phyloP scores from a whole-genome alignment of 2,888 invertebrate species.

The Rambutsinella grinnellia region DNA sequence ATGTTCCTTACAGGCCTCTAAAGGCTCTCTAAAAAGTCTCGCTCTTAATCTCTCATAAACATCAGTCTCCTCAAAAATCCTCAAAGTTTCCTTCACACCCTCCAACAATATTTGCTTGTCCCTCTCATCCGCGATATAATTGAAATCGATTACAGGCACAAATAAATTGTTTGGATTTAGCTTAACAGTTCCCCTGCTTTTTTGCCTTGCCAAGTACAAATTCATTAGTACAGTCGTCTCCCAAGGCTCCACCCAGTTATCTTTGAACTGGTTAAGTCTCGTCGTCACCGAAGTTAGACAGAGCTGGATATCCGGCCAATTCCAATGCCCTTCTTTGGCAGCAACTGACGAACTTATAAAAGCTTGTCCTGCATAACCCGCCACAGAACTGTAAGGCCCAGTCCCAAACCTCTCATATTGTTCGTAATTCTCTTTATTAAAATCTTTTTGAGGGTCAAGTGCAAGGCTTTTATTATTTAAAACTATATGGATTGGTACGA shows the following conservation, averaged over 20 bases:
- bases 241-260: conserved; percentile 11
- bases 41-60: conserved; percentile 25
- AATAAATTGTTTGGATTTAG: conserved; percentile 25
- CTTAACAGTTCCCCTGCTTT: conserved; percentile 43
- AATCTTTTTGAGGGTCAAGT: conserved; percentile 33
- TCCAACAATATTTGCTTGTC: conserved; percentile 45
- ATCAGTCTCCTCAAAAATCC: conserved; percentile 29
- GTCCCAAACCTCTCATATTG: conserved; percentile 2
- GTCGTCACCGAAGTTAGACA: conserved; percentile 35
- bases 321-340: conserved; percentile 18
- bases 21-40: background rate
- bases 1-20: conserved; percentile 12
- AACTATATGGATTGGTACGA: conserved; percentile 33
- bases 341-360: conserved; percentile 43
- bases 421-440: conserved; percentile 36
- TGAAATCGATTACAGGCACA: conserved; percentile 46
- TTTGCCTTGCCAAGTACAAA: conserved; percentile 35
- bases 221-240: conserved; percentile 40
- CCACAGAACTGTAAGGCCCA: conserved; percentile 36
- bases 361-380: conserved; percentile 35
- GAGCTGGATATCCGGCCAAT: conserved; percentile 57
- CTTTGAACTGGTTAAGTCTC: conserved; percentile 2
- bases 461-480: conserved; percentile 34
- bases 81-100: conserved; percentile 21
- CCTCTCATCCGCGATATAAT: conserved; percentile 38